phyloP scores from a whole-genome alignment of 23 tunicate species.

The Ascidia mentula region DNA sequence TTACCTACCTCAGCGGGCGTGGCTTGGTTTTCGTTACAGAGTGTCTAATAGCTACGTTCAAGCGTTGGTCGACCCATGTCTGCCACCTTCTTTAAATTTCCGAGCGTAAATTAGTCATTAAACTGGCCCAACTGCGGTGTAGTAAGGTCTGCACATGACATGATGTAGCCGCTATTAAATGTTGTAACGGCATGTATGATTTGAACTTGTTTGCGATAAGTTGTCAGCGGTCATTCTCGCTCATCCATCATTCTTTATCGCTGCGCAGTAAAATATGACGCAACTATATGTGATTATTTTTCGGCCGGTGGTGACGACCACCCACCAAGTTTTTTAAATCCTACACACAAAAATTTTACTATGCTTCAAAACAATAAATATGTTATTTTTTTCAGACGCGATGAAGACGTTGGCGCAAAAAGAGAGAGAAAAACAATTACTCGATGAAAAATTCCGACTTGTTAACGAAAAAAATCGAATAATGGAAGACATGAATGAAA shows the following conservation, averaged over 20 bases:
- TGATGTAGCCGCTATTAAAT: not conserved
- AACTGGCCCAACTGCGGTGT: not conserved
- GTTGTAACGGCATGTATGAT: not conserved
- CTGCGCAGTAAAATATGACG: not conserved
- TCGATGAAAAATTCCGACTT: conserved; percentile 65
- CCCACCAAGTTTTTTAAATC: not conserved
- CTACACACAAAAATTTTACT: not conserved
- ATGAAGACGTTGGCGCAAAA: conserved; percentile 69
- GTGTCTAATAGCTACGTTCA: not conserved
- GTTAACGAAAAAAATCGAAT: conserved; percentile 71
- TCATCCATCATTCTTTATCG: not conserved
- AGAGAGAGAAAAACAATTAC: conserved; percentile 44
- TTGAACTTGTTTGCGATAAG: conserved; percentile 9
- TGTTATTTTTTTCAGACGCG: conserved; percentile 30
- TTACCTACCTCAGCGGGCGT: conserved; percentile 5
- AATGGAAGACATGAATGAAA: conserved; percentile 60
- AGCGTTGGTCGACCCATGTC: not conserved
- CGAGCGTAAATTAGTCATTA: not conserved
- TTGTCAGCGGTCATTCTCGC: not conserved
- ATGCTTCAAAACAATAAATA: not conserved
- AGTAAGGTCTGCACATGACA: not conserved
- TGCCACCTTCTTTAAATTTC: not conserved
- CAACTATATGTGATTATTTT: not conserved
- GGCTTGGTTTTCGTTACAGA: not conserved
- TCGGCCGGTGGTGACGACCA: not conserved